Conservation (phyloP, 2,797 vertebrate genomes). For the Pangasius macronema region DNA sequence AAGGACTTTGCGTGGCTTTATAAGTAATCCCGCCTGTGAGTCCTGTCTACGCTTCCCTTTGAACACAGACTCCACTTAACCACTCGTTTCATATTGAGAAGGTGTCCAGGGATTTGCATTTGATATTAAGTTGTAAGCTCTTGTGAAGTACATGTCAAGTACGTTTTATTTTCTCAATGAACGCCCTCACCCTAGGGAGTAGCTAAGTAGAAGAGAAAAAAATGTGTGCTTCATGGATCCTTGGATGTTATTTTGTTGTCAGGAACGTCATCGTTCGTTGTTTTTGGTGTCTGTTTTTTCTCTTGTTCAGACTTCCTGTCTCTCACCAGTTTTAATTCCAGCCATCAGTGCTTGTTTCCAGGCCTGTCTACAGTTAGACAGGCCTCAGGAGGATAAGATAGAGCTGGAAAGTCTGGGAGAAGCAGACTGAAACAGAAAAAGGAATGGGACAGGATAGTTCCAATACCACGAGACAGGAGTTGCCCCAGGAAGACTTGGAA, state of each 20-base stretch:
- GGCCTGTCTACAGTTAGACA: conserved; percentile 44
- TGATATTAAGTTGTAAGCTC: conserved; percentile 41
- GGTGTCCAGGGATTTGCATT: conserved; percentile 38
- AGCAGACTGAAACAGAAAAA: conserved; percentile 23
- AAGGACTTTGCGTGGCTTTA: conserved; percentile 14
- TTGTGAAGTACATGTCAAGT: conserved; percentile 46
- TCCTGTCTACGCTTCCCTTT: conserved; percentile 29
- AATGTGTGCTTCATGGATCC: conserved; percentile 41
- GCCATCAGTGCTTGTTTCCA: conserved; percentile 50
- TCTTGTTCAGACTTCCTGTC: conserved; percentile 26
- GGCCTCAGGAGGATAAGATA: conserved; percentile 45
- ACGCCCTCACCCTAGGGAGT: conserved; percentile 42
- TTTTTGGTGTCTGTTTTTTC: conserved; percentile 13
- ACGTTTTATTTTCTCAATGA: conserved; percentile 43
- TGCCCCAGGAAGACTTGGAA: not conserved
- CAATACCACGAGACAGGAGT: not conserved
- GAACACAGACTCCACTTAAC: conserved; percentile 9
- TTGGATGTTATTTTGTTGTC: conserved; percentile 24
- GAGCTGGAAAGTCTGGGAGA: conserved; percentile 22
- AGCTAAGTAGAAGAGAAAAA: conserved; percentile 27
- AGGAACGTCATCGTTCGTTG: conserved; percentile 33
- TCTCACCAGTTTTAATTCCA: conserved; percentile 41
- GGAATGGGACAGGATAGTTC: conserved; percentile 3
- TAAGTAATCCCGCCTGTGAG: conserved; percentile 16
- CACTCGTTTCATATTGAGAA: conserved; percentile 42